A percentile compares a stretch with the other conserved stretches of the same genome.
These are phyloP conservation scores for Oscheius sp. DNA, from an alignment of 2,888 invertebrate species.

Conservation along the genomic window DNA sequence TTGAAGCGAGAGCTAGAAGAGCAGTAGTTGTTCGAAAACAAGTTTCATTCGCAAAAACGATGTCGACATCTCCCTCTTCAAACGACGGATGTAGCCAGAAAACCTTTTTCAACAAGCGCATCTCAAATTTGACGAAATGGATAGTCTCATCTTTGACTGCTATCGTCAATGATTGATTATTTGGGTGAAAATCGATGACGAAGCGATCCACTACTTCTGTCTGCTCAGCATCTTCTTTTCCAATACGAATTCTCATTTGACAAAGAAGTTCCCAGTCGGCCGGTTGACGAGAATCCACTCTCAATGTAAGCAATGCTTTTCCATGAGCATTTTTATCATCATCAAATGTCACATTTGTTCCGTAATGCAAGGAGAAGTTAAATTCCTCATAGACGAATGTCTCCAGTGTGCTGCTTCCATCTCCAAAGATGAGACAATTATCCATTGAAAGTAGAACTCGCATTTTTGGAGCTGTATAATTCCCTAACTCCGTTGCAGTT, in stretches of 20 bases:
- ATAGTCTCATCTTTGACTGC: conserved; percentile 35
- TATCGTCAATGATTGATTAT: conserved; percentile 33
- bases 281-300: neutral
- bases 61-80: conserved; percentile 45
- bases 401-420: neutral
- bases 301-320: neutral
- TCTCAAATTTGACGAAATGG: conserved; percentile 39
- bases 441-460: conserved; percentile 39
- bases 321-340: neutral
- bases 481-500: conserved; percentile 36
- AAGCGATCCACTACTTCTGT: conserved; percentile 40
- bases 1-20: conserved; percentile 45
- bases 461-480: neutral
- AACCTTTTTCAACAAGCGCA: conserved; percentile 45
- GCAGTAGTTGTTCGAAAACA: conserved; percentile 39
- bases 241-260: conserved; percentile 46
- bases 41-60: conserved; percentile 47
- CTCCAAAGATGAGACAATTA: conserved; percentile 33
- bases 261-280: conserved; percentile 45
- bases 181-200: conserved; percentile 38
- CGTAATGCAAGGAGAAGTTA: conserved; percentile 30
- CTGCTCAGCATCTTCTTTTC: conserved; percentile 24
- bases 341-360: neutral
- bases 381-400: conserved; percentile 32
- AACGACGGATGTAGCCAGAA: conserved; percentile 45